Evolutionary conservation across 2,113 vertebrate species (phyloP).

Genomic region (Paramormyrops kingsleyae): DNA sequence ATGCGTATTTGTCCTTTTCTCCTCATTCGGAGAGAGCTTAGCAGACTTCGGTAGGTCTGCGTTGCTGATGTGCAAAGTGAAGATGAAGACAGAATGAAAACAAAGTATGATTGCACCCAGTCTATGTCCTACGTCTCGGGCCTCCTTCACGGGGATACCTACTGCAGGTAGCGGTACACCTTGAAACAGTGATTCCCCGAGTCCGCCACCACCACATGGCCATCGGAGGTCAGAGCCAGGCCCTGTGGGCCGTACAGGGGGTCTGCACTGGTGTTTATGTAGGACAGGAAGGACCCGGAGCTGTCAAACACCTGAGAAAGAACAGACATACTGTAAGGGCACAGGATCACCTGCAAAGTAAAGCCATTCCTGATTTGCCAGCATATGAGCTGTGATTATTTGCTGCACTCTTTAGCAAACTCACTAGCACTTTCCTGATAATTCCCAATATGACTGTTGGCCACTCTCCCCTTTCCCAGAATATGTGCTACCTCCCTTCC

Average conservation of each 20-base stretch:
- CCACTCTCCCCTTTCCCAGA: neutral
- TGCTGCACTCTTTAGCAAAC: neutral
- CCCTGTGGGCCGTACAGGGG: conserved; percentile 92
- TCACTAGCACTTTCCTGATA: neutral
- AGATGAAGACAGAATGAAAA: neutral
- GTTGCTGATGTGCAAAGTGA: conserved; percentile 10
- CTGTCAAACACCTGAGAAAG: conserved; percentile 83
- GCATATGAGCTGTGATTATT: neutral
- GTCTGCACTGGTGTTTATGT: conserved; percentile 93
- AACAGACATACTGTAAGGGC: neutral
- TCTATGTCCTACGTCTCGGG: neutral
- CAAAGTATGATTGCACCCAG: conserved; percentile 8
- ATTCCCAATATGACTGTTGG: neutral
- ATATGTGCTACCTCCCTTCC: neutral
- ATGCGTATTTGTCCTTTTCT: neutral
- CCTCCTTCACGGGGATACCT: conserved; percentile 28
- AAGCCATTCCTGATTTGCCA: neutral
- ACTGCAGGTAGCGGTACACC: conserved; percentile 95
- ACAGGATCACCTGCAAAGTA: neutral
- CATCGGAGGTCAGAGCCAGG: conserved; percentile 88
- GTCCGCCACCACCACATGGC: conserved; percentile 90
- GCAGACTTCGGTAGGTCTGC: neutral
- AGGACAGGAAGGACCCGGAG: conserved; percentile 88
- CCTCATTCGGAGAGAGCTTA: neutral
- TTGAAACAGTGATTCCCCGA: conserved; percentile 98